Conservation (phyloP, 2,113 vertebrate species). For the Sander lucioperca region DNA sequence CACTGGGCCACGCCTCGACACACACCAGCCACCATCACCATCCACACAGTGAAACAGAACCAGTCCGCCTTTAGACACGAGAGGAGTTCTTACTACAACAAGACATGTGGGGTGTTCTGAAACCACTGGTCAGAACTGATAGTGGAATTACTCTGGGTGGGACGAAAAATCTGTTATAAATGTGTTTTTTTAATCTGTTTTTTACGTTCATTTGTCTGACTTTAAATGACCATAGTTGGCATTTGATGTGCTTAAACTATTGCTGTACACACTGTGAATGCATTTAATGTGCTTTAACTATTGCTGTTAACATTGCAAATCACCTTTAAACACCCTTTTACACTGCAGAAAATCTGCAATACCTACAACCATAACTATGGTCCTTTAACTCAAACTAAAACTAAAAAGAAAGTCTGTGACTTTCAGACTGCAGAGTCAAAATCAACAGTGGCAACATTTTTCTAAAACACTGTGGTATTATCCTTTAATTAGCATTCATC, state of each 20-base stretch:
- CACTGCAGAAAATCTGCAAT: neutral
- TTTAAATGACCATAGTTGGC: neutral
- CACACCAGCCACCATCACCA: neutral
- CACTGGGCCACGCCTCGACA: slow-evolving; percentile 30
- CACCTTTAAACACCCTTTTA: neutral
- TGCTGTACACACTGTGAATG: neutral
- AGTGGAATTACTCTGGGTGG: too few relatives aligned
- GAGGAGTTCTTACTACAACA: slow-evolving; percentile 12
- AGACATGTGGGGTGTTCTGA: slow-evolving; percentile 15
- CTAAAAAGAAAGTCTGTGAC: neutral
- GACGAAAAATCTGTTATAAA: neutral
- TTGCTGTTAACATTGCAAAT: neutral
- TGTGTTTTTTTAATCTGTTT: neutral
- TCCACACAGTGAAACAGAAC: neutral
- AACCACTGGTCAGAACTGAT: neutral
- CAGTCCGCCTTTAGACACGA: neutral
- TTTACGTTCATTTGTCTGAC: neutral
- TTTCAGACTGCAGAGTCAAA: neutral
- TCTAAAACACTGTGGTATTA: neutral
- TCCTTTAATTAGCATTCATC: neutral
- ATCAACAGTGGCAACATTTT: neutral
- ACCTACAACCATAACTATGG: neutral
- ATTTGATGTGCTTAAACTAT: neutral
- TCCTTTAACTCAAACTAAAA: neutral
- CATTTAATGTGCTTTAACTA: neutral